phyloP scores from a whole-genome alignment of 35 echinoderm and acorn worm genomes.

The Ophioderma brevispina region DNA sequence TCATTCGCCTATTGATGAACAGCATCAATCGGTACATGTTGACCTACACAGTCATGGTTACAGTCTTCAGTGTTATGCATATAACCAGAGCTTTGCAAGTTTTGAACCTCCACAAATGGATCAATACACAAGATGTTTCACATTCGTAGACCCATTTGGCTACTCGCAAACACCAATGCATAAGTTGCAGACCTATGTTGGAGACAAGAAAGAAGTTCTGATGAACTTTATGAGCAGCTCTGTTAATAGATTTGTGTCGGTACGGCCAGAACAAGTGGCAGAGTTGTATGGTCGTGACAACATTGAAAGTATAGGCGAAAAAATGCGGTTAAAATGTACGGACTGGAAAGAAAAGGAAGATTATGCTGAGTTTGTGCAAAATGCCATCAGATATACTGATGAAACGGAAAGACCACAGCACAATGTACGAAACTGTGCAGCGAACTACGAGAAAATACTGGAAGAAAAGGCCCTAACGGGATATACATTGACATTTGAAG shows the following conservation, averaged over 20 bases:
- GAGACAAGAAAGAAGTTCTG: background rate
- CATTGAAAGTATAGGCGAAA: no score
- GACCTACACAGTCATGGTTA: no score
- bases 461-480: background rate
- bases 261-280: background rate
- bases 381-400: no score
- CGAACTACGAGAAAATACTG: background rate
- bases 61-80: no score
- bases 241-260: background rate
- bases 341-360: no score
- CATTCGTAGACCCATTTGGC: background rate
- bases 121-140: background rate
- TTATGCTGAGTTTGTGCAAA: no score
- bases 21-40: no score
- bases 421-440: background rate
- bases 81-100: no score
- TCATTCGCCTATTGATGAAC: no score
- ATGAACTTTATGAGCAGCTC: background rate
- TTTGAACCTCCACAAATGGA: background rate
- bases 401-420: no score
- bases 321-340: no score
- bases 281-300: background rate
- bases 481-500: background rate
- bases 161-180: background rate
- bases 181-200: background rate